Base-by-base conservation (phyloP, 2,113 vertebrate genomes). In the Cebidichthys violaceus region DNA sequence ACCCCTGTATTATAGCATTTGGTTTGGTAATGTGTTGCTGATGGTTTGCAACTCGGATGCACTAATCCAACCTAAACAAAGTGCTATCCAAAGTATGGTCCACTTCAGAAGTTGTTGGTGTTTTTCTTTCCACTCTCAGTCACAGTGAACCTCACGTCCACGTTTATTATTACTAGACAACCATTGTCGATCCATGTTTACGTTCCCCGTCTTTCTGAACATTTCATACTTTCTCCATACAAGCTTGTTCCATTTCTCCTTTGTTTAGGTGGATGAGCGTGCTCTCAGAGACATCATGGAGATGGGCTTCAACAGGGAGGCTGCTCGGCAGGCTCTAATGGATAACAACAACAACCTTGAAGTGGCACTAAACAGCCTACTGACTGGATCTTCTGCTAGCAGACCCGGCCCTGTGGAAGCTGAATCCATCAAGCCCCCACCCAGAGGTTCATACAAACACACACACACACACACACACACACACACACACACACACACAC, bases 221-320 rank as follows among this genome's bases (percentile, higher is more conserved):
- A 47, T 67, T 74, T 24, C 62, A 0, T 59, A 15, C 15, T 8
- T 52, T 66, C 11, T 57, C 22, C n/a, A 66, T 57, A 54, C 20
- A n/a, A 29, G 18, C 37, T 24, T 24, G 6, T 29, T 52, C 33
- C 15, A 61, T 24, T 45, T 61, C 27, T 29, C 47, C 10, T 75
- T 55, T 74, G 13, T 70, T 27, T 82, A 99, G 98, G 98, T 99
- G 86, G 98, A 99, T 89, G 98, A 99, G 90, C 97, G 97, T 68
- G 96, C 97, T 75, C 93, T 99, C 69, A 97, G 96, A 86, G 96
- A 99, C 88, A 97, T 99, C 94, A 99, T 97, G 91, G 98, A 99
- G 94, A 99, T 99, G 97, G 98, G 98, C 64, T 99, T 99, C 86
- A 97, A 97, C 93, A 97, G 96, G 88, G 98, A 99, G 88, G 96